Conservation (phyloP, 2,797 vertebrate genomes). For the Trichosurus vulpecula region DNA sequence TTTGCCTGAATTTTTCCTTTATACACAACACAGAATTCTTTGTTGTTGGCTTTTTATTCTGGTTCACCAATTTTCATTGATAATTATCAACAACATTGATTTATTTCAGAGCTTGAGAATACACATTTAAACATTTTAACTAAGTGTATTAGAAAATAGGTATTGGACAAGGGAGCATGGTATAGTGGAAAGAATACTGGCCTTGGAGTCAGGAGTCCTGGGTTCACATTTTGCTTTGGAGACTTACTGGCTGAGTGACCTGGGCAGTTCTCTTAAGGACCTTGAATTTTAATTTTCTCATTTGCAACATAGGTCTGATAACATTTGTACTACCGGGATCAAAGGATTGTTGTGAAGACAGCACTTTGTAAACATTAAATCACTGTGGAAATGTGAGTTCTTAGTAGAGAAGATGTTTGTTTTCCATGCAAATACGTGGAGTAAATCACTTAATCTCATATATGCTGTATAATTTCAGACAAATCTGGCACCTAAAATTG, state of each 20-base stretch:
- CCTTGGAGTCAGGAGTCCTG: not conserved
- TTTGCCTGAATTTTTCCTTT: conserved; percentile 23
- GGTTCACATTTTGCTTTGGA: not conserved
- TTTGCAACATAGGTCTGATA: not conserved
- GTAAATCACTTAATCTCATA: conserved; percentile 10
- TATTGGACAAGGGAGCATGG: not conserved
- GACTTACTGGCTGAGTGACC: not conserved
- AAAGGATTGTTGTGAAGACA: not conserved
- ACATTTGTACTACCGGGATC: not conserved
- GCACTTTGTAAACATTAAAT: not conserved
- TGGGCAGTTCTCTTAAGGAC: not conserved
- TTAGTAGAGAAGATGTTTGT: conserved; percentile 53
- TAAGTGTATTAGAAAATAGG: not conserved
- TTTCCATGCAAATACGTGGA: conserved; percentile 52
- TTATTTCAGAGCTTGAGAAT: conserved; percentile 39
- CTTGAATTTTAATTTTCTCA: not conserved
- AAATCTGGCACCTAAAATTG: conserved; percentile 2
- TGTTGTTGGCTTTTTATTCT: conserved; percentile 47
- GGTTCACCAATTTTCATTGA: conserved; percentile 34
- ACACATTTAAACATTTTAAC: conserved; percentile 36
- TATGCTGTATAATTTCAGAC: conserved; percentile 26
- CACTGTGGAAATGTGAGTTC: conserved; percentile 15
- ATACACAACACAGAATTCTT: conserved; percentile 11
- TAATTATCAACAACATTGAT: conserved; percentile 39
- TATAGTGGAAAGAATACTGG: not conserved